Evolutionary conservation across 2,888 invertebrate species (phyloP).

Genomic region (Ormyrus rosae): DNA sequence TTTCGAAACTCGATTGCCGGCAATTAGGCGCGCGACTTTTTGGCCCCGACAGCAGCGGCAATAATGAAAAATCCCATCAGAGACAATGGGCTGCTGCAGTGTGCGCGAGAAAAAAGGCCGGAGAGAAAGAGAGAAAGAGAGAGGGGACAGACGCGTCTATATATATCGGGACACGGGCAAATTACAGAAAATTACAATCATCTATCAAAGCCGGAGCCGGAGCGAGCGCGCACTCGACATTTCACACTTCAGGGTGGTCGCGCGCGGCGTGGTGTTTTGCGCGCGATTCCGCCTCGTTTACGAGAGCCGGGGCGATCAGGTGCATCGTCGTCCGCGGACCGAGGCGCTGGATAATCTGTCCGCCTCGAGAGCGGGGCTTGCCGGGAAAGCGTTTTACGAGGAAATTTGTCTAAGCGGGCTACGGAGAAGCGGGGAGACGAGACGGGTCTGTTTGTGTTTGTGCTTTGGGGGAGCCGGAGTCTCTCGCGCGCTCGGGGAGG

Average conservation of each 20-base stretch:
- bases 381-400: slow-evolving; percentile 12
- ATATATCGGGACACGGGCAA: background rate
- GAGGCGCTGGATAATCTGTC: background rate
- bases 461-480: background rate
- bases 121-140: background rate
- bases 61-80: background rate
- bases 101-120: background rate
- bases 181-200: slow-evolving; percentile 29
- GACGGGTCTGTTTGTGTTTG: too few species aligned
- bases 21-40: too few species aligned
- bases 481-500: background rate
- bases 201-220: slow-evolving; percentile 12
- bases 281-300: slow-evolving; percentile 35
- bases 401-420: slow-evolving; percentile 36
- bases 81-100: background rate
- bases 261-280: background rate
- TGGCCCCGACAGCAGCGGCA: too few species aligned
- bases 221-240: background rate
- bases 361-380: background rate
- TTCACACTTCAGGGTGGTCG: slow-evolving; percentile 39
- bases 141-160: too few species aligned
- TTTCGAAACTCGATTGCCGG: background rate
- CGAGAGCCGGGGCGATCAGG: background rate
- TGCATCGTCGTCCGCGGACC: background rate
- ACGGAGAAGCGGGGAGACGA: slow-evolving; percentile 18